Base-by-base conservation (phyloP, 2,797 vertebrate species). In the Podarcis lilfordi region DNA sequence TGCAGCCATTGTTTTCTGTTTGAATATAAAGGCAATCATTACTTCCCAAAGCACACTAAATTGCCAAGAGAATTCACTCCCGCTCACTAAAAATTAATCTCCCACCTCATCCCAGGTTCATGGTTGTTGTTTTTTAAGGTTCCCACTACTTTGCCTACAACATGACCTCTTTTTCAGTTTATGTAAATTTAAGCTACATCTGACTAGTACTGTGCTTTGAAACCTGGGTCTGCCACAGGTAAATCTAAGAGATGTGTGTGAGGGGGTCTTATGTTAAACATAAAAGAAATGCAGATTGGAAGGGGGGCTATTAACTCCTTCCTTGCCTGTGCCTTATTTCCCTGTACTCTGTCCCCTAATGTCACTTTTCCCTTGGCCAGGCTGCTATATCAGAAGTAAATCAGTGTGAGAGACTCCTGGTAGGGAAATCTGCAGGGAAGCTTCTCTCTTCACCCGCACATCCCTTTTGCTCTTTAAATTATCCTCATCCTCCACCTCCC, bases 21-120 rank as follows among this genome's bases (percentile, higher is more conserved):
- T n/a, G 19, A 59, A 68, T 32, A 35, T 43, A 69, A 75, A 43
- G 43, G 59, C 23, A 79, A 35, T 19, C 3, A 7, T 37, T 83
- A 55, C 72, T 69, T 88, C 55, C 37, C 45, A 87, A 89, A 89
- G 89, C 40, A 87, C 0, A 1, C 25, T 88, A 89, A 89, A 66
- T 83, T 79, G 3, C 64, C 0, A 3, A n/a, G 76, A 76, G 79
- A 61, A 61, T 10, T 74, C n/a, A 85, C 66, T 85, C 40, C n/a
- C 50, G n/a, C 4, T 64, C n/a, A 17, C 25, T 27, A 15, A 68
- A 85, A 64, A 75, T 8, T 13, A 21, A 43, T 3, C 5, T 32
- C 69, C 6, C 27, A 37, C 32, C 25, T 61, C 50, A 29, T 35
- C 8, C 23, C 32, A 59, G 55, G 85, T 40, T 29, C 45, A 64